Evolutionary conservation across 2,797 vertebrate genomes (phyloP), one percentile per base, ranked within the genome.

Genomic region (Acanthurus tractus): DNA sequence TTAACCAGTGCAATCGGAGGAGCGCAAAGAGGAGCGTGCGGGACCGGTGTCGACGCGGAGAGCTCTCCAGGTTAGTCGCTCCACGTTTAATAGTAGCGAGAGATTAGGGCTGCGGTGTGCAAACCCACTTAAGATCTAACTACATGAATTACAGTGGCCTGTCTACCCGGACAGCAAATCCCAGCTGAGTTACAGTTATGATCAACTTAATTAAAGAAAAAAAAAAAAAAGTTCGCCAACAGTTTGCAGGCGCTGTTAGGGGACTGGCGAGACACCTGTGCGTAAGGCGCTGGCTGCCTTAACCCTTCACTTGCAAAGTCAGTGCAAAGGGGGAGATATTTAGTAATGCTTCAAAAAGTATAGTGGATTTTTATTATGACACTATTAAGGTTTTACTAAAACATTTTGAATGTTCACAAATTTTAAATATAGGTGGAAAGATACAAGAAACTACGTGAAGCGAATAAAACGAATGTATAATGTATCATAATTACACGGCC

Each of bases 191-290:
- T 92, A 92, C 91, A 92, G 90, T 92, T 78, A 85, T 87, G 86
- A 86, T 86, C 86, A 86, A 84, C 82, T 88, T 91, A 83, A 92
- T 92, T 88, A 89, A 91, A 90, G 65, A 91, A 92, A 90, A n/a
- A 45, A 40, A 40, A 61, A 68, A 72, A 75, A 70, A 61, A 61
- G 71, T 76, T 71, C 89, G 81, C 94, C 93, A 91, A 93, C 94
- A 63, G 79, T 94, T 94, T 95, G 93, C 85, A 92, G 93, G 93
- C 86, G 85, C 80, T 76, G 76, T 25, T 78, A 22, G 61, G 76
- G 78, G 68, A 86, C 75, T 83, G 82, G 91, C 89, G 92, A 95
- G 96, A 94, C 96, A 97, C 96, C 96, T 97, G 96, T 95, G 96
- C 94, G 94, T 94, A 94, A 95, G 11, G 94, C 94, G 93, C 94